phyloP scores from a whole-genome alignment of 92 coral and sea anemone genomes.

The Porites divaricata region DNA sequence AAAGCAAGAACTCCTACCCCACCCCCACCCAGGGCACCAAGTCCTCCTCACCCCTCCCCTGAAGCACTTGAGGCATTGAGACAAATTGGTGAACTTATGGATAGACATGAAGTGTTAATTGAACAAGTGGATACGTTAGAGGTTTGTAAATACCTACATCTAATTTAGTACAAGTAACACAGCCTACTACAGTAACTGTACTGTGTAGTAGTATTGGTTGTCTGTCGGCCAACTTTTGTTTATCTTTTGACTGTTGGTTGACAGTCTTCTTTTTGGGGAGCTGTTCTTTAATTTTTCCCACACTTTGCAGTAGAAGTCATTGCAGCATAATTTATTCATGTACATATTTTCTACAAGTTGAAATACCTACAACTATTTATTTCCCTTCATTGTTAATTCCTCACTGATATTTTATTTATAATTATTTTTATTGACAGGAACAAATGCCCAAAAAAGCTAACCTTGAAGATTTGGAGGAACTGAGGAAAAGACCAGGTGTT shows the following conservation, averaged over 20 bases:
- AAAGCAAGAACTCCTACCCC: constrained; percentile 69
- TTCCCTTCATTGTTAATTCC: background rate
- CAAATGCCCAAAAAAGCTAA: constrained; percentile 97
- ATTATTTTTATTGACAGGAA: constrained; percentile 54
- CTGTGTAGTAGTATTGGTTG: no score
- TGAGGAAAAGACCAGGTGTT: constrained; percentile 85
- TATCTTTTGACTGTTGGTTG: no score
- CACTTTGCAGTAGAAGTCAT: no score
- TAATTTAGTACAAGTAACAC: no score
- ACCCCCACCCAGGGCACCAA: constrained; percentile 79
- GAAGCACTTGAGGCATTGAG: constrained; percentile 91
- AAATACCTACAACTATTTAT: no score
- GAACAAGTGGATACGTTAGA: constrained; percentile 80
- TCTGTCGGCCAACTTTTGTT: no score
- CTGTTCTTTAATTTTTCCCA: no score
- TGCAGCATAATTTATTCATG: no score
- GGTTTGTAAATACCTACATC: constrained; percentile 44
- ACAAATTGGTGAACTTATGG: constrained; percentile 91
- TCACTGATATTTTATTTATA: no score
- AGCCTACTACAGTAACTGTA: no score
- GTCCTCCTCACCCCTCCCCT: constrained; percentile 80
- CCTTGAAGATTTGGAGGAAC: constrained; percentile 88
- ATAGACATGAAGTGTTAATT: constrained; percentile 74
- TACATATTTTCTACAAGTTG: no score
- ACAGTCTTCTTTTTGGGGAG: no score